Percentiles rank a stretch among this genome's conserved stretches.
Conservation (phyloP, 2,113 vertebrate genomes). For the Thunnus maccoyii region DNA sequence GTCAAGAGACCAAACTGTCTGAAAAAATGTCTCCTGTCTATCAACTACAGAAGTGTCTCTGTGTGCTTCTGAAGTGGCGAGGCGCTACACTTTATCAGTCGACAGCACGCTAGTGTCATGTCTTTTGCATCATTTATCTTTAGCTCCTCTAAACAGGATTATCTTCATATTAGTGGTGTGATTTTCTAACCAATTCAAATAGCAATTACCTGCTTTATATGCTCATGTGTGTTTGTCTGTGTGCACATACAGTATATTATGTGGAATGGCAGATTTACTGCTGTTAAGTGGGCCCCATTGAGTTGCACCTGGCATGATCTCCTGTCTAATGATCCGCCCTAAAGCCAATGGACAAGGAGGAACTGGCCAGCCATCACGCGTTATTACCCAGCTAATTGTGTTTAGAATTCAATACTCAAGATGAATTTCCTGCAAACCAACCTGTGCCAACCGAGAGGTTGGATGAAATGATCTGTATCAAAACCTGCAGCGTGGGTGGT, state of each 20-base stretch:
- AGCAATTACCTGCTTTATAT: neutral
- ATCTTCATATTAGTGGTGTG: too few relatives aligned
- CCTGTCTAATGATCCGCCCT: conserved; percentile 20
- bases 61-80: neutral
- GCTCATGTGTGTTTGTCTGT: neutral
- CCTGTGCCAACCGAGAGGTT: conserved; percentile 6
- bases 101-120: neutral
- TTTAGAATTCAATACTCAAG: conserved; percentile 44
- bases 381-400: conserved; percentile 49
- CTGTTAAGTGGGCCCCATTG: neutral
- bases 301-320: conserved; percentile 13
- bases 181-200: neutral
- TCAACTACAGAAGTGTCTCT: conserved; percentile 1
- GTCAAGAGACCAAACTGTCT: conserved; percentile 22
- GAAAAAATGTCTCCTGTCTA: conserved; percentile 15
- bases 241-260: neutral
- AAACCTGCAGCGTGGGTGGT: neutral
- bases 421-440: conserved; percentile 56
- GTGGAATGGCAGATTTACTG: neutral
- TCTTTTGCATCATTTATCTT: neutral
- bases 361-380: neutral
- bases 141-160: neutral
- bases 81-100: neutral
- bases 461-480: conserved; percentile 57
- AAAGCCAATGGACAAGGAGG: neutral